Conservation (phyloP, 1,140 invertebrate genomes). For the Eufriesea mexicana region DNA sequence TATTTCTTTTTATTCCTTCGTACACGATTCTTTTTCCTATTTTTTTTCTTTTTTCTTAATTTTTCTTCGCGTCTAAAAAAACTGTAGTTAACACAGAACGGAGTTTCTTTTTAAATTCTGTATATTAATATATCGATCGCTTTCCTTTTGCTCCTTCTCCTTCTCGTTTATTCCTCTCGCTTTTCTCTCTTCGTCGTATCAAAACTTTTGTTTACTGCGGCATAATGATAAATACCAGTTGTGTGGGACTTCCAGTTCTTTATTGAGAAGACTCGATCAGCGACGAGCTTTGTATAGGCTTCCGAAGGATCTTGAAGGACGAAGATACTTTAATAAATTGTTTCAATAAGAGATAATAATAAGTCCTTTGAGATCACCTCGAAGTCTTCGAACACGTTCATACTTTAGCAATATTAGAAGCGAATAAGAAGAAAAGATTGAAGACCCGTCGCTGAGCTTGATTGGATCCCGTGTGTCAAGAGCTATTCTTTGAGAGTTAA, state of each 20-base stretch:
- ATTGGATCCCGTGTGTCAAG: too few species aligned
- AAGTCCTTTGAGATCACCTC: background rate
- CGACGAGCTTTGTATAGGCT: background rate
- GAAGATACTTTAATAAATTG: background rate
- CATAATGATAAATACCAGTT: background rate
- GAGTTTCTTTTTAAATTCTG: background rate
- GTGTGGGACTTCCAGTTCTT: background rate
- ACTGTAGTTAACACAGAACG: background rate
- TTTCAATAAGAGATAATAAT: background rate
- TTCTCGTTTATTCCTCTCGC: too few species aligned
- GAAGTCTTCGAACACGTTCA: background rate
- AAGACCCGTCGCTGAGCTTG: background rate
- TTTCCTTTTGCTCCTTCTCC: background rate
- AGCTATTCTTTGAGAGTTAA: background rate
- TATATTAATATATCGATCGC: background rate
- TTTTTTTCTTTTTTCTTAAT: background rate
- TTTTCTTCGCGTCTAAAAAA: background rate
- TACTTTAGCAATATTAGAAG: background rate
- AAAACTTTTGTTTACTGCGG: background rate
- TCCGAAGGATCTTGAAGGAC: background rate
- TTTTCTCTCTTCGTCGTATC: background rate
- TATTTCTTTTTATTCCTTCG: background rate
- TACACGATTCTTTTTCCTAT: too few species aligned
- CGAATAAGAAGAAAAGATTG: background rate
- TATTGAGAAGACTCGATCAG: background rate